Base-by-base conservation (phyloP, 2,797 vertebrate genomes). In the Thaleichthys pacificus region DNA sequence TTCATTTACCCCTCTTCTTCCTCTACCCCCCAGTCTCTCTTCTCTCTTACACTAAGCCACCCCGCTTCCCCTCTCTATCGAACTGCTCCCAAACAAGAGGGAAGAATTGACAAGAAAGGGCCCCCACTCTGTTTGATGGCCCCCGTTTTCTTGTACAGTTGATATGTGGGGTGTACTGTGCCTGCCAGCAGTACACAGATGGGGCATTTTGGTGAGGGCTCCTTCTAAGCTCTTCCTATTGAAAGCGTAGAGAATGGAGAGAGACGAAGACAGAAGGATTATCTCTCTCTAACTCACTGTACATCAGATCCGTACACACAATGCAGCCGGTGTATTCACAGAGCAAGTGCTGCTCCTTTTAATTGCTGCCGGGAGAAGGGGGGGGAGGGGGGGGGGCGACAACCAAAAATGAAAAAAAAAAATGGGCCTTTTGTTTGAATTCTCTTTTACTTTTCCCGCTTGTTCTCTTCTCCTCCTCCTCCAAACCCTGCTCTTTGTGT, bases 71-170 rank as follows among this genome's bases (percentile, higher is more conserved):
- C 85, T 86, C 85, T 35, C 82, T 71, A 57, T 60, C 26, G 21
- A 87, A 79, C 24, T 24, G 76, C 76, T 82, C 79, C 74, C 86
- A 80, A 62, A 61, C 72, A n/a, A 35, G 35, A 15, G 22, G 57
- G 11, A 73, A n/a, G 24, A 49, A 26, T 21, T 3, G 49, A 83
- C 80, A 82, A 86, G 79, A 87, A 86, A 86, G 83, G 85, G 70
- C 71, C 68, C 75, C 76, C 56, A 70, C 24, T 86, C 82, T 87
- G 83, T 85, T 89, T 87, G 86, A 87, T 84, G 89, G 86, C 84
- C 83, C 88, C 91, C 85, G 90, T 92, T 92, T 92, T 88, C 84
- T 84, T 81, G 85, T 89, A 81, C 82, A 86, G 90, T 89, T 88
- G 89, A 91, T 90, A 83, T 87, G 87, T 86, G 89, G 90, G 89